These are phyloP conservation scores for Nesoenas mayeri DNA, from an alignment of 2,113 vertebrate genomes.

Conservation along the genomic window DNA sequence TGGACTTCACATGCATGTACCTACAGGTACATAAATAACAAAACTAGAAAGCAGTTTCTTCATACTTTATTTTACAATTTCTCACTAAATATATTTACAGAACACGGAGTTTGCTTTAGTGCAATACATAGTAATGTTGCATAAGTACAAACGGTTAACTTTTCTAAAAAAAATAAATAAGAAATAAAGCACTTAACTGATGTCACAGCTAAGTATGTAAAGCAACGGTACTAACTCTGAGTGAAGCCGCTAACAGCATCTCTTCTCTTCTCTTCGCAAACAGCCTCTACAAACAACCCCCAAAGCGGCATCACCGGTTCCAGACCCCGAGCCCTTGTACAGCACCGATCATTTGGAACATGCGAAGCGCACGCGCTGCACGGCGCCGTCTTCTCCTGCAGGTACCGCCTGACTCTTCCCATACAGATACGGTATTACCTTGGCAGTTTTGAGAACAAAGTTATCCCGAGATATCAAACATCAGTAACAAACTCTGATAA, in stretches of 20 bases:
- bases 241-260: constrained; percentile 75
- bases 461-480: constrained; percentile 83
- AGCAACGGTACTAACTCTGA: constrained; percentile 82
- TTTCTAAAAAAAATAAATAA: constrained; percentile 79
- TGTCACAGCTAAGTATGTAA: constrained; percentile 81
- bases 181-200: constrained; percentile 83
- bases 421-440: constrained; percentile 85
- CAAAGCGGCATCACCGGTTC: not conserved
- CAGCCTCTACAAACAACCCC: constrained; percentile 73
- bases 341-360: constrained; percentile 63
- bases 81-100: constrained; percentile 96
- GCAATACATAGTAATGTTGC: constrained; percentile 97
- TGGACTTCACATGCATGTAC: not conserved
- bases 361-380: constrained; percentile 73
- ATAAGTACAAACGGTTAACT: constrained; percentile 91
- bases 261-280: constrained; percentile 73
- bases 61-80: constrained; percentile 86
- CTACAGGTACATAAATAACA: constrained; percentile 16
- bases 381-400: constrained; percentile 73
- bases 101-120: constrained; percentile 91
- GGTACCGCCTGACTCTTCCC: constrained; percentile 76
- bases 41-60: constrained; percentile 65
- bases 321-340: constrained; percentile 66
- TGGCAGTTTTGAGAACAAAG: constrained; percentile 91
- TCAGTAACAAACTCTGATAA: constrained; percentile 83